Base-by-base conservation (phyloP, 2,797 vertebrate species). In the Brachyrhaphis roseni region DNA sequence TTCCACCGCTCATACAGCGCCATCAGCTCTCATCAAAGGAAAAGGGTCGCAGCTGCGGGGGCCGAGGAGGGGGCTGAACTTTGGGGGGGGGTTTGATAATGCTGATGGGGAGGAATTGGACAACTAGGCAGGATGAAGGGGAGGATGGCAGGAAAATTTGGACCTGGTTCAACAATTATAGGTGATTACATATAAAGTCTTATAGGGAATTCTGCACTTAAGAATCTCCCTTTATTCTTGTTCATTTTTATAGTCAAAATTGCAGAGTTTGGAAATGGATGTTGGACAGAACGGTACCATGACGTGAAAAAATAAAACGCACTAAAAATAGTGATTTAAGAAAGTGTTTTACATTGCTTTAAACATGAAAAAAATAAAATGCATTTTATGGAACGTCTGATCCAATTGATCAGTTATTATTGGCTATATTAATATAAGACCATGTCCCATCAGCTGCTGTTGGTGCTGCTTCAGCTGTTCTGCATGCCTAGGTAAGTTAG, bases 1-100 rank as follows among this genome's bases (percentile, higher is more conserved):
- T 98, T 99, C 97, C 97, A 96, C 96, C 97, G 96, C 97, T 98
- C 97, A 97, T 98, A 97, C 91, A 96, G 97, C 86, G 75, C 97
- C 97, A 98, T 98, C 98, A 98, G 96, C 96, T 96, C 96, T 97
- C 97, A 97, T 98, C 97, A 98, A 95, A 96, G 96, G 94, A 66
- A 94, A 87, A 85, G 95, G 89, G 92, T 95, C 95, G 95, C 97
- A 98, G 97, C 97, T 99, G 98, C 75, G 94, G 93, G 87, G 93
- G 84, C 55, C 12, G 13, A 73, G 76, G 77, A 81, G 86, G 53
- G 77, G 85, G 84, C 66, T 89, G 86, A 77, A 74, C 78, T 89
- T 89, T 72, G 49, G 34, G 77, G 74, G n/a, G 77, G 72, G 80
- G 10, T 41, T 64, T n/a, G 53, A 26, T 55, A 55, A 55, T n/a